Base-by-base conservation (phyloP, 1,140 invertebrate genomes). In the Laupala kohalensis region DNA sequence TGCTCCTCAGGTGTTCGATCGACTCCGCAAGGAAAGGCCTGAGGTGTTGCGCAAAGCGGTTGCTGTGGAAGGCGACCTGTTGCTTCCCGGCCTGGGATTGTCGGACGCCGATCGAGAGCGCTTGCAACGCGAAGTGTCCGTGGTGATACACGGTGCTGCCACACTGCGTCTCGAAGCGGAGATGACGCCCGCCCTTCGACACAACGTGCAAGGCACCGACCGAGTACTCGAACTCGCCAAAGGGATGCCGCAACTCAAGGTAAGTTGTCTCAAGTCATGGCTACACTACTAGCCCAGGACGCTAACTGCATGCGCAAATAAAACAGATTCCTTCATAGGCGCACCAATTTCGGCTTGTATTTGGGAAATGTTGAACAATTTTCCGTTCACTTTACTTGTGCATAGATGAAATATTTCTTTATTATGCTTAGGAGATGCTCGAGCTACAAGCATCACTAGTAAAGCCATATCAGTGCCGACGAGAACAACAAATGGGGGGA, bases 131-230 rank as follows among this genome's bases (percentile, higher is more conserved):
- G 78, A 82, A 69, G 81, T 89, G n/a, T 79, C 82, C n/a, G 79
- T 89, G 67, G 86, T 90, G 3, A 87, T 89, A 77, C 88, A 89
- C 77, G 85, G 84, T 5, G 88, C 88, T 6, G 88, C 88, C 6
- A 89, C 88, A 37, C 84, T 77, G 13, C 62, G 70, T 4, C 74
- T 77, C 25, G 72, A 77, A 37, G 75, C 77, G 30, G 53, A 28
- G 62, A 64, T 76, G 37, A 71, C 69, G 30, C 67, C 69, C 23
- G 69, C 75, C 24, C 70, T 76, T 4, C 28, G 65, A 6, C 30
- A 73, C 74, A 81, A 81, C 73, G 75, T 80, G 67, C 64, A 76
- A 23, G 79, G 78, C 6, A 80, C 80, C 0, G 76, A 76, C 73
- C 65, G 74, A 25, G 72, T 81, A 15, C 64, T 81, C 2, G 74